A percentile compares a stretch with the other conserved stretches of the same genome.
phyloP scores from a whole-genome alignment of 2,797 vertebrate species.

The Dendrocincla fuliginosa region DNA sequence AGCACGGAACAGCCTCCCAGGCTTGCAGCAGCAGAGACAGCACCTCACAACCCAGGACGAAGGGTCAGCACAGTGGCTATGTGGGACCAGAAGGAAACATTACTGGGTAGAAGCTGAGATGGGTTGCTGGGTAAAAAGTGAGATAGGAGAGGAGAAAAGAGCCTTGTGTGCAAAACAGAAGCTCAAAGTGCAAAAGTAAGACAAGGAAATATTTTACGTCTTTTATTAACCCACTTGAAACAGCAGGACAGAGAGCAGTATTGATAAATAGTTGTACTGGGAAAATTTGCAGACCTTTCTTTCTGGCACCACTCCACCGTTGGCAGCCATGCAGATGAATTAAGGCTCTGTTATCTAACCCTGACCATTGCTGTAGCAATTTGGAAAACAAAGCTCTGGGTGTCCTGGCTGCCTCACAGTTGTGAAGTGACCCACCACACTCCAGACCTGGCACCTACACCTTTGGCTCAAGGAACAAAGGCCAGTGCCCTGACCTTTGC shows the following conservation, averaged over 20 bases:
- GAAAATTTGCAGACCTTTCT: slow-evolving; percentile 21
- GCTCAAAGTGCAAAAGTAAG: slow-evolving; percentile 31
- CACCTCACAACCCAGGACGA: background rate
- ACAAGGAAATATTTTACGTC: background rate
- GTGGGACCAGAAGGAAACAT: accelerated
- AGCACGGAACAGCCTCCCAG: accelerated
- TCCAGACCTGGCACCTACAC: background rate
- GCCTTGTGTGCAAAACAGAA: background rate
- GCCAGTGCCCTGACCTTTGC: background rate
- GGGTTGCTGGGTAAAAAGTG: background rate
- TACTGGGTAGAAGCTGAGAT: background rate
- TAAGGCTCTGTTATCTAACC: background rate
- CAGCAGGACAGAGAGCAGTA: slow-evolving; percentile 13
- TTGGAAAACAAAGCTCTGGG: background rate
- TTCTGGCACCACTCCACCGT: background rate
- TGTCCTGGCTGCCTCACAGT: background rate
- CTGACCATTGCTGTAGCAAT: background rate
- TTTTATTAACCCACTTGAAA: slow-evolving; percentile 32
- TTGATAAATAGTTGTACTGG: background rate
- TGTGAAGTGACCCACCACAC: background rate
- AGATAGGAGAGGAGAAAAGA: background rate
- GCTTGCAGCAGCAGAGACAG: background rate
- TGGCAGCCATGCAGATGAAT: slow-evolving; percentile 14
- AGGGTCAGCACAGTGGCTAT: background rate
- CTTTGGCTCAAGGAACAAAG: background rate